These are phyloP conservation scores for Pelodytes ibericus DNA, from an alignment of 2,797 vertebrate species.

Conservation along the genomic window DNA sequence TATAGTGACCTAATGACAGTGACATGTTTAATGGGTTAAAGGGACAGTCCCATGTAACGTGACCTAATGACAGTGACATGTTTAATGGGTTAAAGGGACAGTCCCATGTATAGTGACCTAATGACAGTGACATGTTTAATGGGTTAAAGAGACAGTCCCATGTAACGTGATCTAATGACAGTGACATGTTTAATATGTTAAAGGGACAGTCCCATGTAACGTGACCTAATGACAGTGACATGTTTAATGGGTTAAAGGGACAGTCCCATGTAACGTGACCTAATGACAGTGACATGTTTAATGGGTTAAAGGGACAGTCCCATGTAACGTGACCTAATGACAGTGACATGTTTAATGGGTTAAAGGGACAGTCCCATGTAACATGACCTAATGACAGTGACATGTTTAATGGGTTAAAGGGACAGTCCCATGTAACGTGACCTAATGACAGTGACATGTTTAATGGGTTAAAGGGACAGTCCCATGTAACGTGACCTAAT, in stretches of 20 bases:
- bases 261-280: neutral
- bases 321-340: too few species aligned
- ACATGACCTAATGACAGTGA: too few species aligned
- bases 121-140: neutral
- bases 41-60: too few species aligned
- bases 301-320: neutral
- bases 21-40: too few species aligned
- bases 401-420: too few species aligned
- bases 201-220: neutral
- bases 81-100: neutral
- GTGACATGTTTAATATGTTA: neutral
- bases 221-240: neutral
- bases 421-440: too few species aligned
- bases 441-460: too few species aligned
- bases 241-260: slow-evolving; percentile 11
- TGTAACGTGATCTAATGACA: neutral
- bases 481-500: too few species aligned
- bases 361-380: too few species aligned
- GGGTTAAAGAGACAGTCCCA: neutral
- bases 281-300: neutral
- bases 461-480: neutral
- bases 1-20: neutral
- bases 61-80: too few species aligned
- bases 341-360: too few species aligned
- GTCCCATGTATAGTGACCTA: too few species aligned